Conservation (phyloP, 2,113 vertebrate species). For the Marmota monax region DNA sequence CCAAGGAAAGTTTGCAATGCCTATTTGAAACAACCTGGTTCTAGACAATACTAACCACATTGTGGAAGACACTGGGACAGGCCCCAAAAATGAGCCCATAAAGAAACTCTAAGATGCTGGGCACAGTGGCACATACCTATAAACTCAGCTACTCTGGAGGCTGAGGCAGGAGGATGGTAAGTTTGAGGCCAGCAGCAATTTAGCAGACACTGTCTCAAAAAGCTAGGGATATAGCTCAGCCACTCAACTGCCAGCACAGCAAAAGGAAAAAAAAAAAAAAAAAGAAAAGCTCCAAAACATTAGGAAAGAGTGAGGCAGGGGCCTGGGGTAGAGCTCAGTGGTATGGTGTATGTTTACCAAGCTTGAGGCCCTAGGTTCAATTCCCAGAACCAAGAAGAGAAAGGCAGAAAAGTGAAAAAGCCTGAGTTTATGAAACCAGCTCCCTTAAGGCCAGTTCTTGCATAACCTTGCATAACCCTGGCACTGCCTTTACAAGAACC, state of each 20-base stretch:
- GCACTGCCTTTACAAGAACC: neutral
- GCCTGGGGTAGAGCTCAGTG: neutral
- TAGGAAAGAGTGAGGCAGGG: neutral
- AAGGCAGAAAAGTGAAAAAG: neutral
- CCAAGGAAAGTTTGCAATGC: neutral
- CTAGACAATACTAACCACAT: neutral
- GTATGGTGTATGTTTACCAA: neutral
- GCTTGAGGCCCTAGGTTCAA: neutral
- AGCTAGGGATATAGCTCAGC: no score
- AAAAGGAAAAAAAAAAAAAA: no score
- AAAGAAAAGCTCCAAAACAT: neutral
- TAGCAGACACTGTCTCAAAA: no score
- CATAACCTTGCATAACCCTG: neutral
- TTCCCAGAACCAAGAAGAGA: neutral
- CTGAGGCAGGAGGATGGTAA: no score
- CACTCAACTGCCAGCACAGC: no score
- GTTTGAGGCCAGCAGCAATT: no score
- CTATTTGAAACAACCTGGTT: slow-evolving; percentile 31
- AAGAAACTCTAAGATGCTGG: neutral
- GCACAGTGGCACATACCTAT: no score
- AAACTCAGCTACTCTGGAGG: no score
- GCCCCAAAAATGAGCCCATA: neutral
- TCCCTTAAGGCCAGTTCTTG: slow-evolving; percentile 14
- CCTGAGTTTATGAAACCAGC: neutral
- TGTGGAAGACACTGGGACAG: neutral